Percentiles rank a stretch among this genome's conserved stretches.
These are phyloP conservation scores for Pteruthius melanotis DNA, from an alignment of 2,113 vertebrate genomes.

Conservation along the genomic window DNA sequence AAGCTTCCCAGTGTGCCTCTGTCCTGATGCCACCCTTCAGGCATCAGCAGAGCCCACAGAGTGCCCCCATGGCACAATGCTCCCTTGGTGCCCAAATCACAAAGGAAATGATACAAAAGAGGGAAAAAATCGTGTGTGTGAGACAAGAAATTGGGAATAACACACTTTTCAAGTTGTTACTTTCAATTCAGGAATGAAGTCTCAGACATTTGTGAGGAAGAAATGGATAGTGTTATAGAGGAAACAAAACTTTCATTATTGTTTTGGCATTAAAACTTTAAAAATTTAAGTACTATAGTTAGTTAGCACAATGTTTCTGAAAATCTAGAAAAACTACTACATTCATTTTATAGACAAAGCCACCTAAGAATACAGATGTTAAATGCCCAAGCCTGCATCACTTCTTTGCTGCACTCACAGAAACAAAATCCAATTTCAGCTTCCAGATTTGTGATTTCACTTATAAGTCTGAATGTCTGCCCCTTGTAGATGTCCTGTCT, in stretches of 20 bases:
- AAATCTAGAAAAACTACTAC: background rate
- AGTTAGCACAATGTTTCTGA: background rate
- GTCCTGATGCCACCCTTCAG: background rate
- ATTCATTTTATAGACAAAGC: background rate
- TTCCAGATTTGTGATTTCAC: constrained; percentile 54
- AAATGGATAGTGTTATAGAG: background rate
- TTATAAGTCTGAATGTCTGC: constrained; percentile 52
- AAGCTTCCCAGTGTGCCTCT: background rate
- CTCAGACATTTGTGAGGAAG: background rate
- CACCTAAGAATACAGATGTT: background rate
- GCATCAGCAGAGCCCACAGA: background rate
- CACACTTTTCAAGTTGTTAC: background rate
- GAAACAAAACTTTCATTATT: background rate
- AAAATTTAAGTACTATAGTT: background rate
- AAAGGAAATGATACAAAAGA: background rate
- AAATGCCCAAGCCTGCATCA: background rate
- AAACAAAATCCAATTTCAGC: constrained; percentile 45
- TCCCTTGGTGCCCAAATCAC: rapidly evolving
- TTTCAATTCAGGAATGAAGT: background rate
- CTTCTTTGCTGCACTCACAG: background rate
- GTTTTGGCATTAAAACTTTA: background rate
- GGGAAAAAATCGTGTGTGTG: background rate
- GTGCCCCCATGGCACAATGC: background rate
- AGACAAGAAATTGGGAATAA: background rate
- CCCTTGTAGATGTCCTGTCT: constrained; percentile 50